phyloP scores from a whole-genome alignment of 1,140 invertebrate species.

The Listronotus oregonensis region DNA sequence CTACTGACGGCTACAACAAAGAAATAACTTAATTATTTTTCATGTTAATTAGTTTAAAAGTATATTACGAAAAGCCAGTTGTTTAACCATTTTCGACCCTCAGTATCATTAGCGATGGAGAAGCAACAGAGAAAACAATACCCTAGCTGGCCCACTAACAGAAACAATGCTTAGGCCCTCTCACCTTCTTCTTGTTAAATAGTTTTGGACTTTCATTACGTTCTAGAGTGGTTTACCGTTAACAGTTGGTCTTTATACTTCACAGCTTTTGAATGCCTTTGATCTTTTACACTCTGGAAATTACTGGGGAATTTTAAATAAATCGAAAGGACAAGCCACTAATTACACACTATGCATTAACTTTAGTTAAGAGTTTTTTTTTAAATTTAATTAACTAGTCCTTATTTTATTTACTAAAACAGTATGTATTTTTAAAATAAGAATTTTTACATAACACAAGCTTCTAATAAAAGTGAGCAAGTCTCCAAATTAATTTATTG shows the following conservation, averaged over 20 bases:
- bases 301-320: slow-evolving; percentile 18
- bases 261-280: slow-evolving; percentile 19
- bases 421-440: no score
- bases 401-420: no score
- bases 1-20: not conserved
- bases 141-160: slow-evolving; percentile 25
- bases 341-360: no score
- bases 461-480: no score
- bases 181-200: slow-evolving; percentile 35
- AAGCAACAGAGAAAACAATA: slow-evolving; percentile 27
- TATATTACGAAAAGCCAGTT: slow-evolving; percentile 22
- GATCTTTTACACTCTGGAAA: slow-evolving; percentile 13
- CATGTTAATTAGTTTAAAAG: slow-evolving; percentile 23
- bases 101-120: slow-evolving; percentile 19
- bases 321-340: slow-evolving; percentile 2
- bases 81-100: slow-evolving; percentile 29
- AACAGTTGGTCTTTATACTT: slow-evolving; percentile 28
- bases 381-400: no score
- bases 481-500: no score
- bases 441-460: no score
- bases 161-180: slow-evolving; percentile 28
- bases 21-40: not conserved
- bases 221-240: slow-evolving; percentile 30
- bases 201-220: slow-evolving; percentile 35
- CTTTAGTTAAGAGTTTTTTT: no score